A percentile compares a stretch with the other conserved stretches of the same genome.
Conservation (phyloP, 1,140 invertebrate species). For the Aricia agestis region DNA sequence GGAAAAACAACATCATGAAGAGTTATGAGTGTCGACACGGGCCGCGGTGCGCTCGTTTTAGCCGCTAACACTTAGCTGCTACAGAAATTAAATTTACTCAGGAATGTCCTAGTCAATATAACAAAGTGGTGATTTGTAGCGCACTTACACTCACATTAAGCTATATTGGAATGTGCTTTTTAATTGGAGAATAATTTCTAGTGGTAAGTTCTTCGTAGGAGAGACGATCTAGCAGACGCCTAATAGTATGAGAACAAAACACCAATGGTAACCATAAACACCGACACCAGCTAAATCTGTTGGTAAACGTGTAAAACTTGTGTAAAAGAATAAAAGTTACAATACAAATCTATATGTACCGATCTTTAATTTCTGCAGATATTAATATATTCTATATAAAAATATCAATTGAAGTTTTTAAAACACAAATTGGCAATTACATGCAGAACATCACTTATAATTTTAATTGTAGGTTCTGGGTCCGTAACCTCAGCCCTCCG, state of each 20-base stretch:
- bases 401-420: neutral
- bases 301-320: too few relatives aligned
- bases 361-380: too few relatives aligned
- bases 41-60: conserved; percentile 7
- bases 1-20: conserved; percentile 15
- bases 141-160: neutral
- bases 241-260: too few relatives aligned
- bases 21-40: conserved; percentile 15
- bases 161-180: neutral
- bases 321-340: too few relatives aligned
- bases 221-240: too few relatives aligned
- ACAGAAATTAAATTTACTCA: neutral
- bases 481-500: conserved; percentile 2
- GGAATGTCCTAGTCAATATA: neutral
- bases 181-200: too few relatives aligned
- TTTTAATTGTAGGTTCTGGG: conserved; percentile 7
- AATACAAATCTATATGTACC: too few relatives aligned
- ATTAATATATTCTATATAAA: too few relatives aligned
- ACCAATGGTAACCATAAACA: too few relatives aligned
- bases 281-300: too few relatives aligned
- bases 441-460: neutral
- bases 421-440: neutral
- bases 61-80: neutral
- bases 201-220: too few relatives aligned
- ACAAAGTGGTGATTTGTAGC: neutral